A percentile compares a stretch with the other conserved stretches of the same genome.
Conservation (phyloP, 2,113 vertebrate genomes). For the Ibidorhyncha struthersii region DNA sequence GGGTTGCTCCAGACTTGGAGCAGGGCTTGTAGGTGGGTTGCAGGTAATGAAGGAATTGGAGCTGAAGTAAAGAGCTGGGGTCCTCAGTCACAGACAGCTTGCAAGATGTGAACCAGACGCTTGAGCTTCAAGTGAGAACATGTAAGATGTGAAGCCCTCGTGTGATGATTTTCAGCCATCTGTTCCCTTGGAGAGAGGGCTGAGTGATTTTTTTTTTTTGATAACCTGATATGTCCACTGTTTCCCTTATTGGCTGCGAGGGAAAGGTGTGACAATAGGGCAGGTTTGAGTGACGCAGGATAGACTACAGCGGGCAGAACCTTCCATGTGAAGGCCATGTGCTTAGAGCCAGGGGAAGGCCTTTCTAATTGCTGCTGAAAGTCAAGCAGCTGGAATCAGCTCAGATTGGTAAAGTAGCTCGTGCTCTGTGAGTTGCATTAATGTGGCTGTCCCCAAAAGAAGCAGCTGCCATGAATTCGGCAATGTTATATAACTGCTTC, state of each 20-base stretch:
- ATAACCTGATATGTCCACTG: not conserved
- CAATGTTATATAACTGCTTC: not conserved
- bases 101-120: not conserved
- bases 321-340: not conserved
- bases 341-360: not conserved
- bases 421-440: not conserved
- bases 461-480: not conserved
- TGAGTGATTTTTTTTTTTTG: not conserved
- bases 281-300: not conserved
- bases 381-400: not conserved
- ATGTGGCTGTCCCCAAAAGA: too few species aligned
- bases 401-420: not conserved
- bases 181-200: not conserved
- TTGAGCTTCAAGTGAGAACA: not conserved
- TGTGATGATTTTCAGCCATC: not conserved
- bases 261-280: accelerated
- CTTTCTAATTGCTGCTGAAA: not conserved
- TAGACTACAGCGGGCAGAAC: not conserved
- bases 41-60: not conserved
- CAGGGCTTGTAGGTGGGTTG: too few species aligned
- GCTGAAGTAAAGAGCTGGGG: not conserved
- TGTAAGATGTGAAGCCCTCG: not conserved
- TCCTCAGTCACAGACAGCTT: not conserved
- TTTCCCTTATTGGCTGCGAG: not conserved
- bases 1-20: not conserved